Conservation (phyloP, 2,888 invertebrate species). For the Conchocele bisecta region DNA sequence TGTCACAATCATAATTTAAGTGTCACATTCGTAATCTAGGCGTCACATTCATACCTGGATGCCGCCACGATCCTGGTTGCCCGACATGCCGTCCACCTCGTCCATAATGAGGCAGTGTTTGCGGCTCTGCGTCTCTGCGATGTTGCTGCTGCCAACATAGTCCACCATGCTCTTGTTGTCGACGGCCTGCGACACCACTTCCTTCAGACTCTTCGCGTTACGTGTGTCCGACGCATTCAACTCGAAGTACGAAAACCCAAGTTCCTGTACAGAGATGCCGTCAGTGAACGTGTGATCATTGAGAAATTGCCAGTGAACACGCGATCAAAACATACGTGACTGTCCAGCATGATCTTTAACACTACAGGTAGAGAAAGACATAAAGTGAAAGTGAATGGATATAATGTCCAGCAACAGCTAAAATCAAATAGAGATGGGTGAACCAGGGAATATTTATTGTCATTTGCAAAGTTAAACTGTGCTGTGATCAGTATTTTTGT, state of each 20-base stretch:
- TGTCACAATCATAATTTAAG: no score
- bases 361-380: no score
- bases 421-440: neutral
- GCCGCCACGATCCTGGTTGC: slow-evolving; percentile 99
- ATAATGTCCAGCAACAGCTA: no score
- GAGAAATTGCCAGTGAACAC: no score
- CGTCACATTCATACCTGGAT: slow-evolving; percentile 85
- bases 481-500: no score
- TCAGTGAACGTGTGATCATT: no score
- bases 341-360: no score
- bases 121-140: slow-evolving; percentile 57
- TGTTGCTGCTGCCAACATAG: slow-evolving; percentile 67
- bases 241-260: slow-evolving; percentile 95
- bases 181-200: slow-evolving; percentile 91
- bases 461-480: no score
- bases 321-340: no score
- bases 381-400: no score
- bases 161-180: slow-evolving; percentile 85
- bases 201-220: slow-evolving; percentile 92
- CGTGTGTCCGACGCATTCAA: slow-evolving; percentile 99
- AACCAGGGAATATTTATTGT: no score
- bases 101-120: slow-evolving; percentile 99
- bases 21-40: no score
- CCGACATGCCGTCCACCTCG: slow-evolving; percentile 99
- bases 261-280: slow-evolving; percentile 84